These are phyloP conservation scores for Numenius phaeopus DNA, from an alignment of 2,797 vertebrate species.

Conservation along the genomic window DNA sequence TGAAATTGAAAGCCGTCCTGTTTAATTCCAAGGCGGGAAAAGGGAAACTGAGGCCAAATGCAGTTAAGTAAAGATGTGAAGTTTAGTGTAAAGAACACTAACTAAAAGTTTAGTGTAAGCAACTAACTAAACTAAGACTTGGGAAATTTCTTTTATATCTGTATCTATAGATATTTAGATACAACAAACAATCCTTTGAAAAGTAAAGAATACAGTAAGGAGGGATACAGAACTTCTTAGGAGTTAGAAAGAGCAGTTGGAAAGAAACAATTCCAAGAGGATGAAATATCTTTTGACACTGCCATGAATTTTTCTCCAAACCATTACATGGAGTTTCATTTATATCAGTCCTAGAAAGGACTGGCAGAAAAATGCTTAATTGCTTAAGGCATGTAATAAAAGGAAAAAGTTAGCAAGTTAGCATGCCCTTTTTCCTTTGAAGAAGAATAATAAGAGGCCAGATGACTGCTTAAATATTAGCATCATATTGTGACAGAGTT, in stretches of 20 bases:
- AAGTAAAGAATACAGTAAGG: conserved; percentile 8
- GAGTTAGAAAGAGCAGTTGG: background rate
- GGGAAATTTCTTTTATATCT: background rate
- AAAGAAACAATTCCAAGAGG: background rate
- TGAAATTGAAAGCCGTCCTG: conserved; percentile 66
- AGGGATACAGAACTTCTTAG: background rate
- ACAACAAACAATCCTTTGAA: conserved; percentile 6
- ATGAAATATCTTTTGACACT: background rate
- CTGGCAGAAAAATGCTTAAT: background rate
- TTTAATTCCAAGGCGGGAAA: conserved; percentile 65
- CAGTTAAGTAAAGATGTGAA: conserved; percentile 58
- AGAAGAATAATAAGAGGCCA: conserved; percentile 13
- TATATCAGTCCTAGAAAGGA: background rate
- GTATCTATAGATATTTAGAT: background rate
- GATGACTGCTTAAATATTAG: conserved; percentile 9
- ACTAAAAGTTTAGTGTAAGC: conserved; percentile 28
- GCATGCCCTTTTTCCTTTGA: conserved; percentile 25
- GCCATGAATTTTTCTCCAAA: background rate
- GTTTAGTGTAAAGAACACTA: conserved; percentile 42
- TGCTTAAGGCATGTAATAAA: conserved; percentile 7
- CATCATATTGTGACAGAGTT: conserved; percentile 16
- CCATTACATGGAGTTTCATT: background rate
- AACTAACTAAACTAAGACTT: conserved; percentile 20
- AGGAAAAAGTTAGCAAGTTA: background rate
- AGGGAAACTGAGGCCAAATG: conserved; percentile 71